These are phyloP conservation scores for Eolophus roseicapilla DNA, from an alignment of 2,113 vertebrate genomes.

Conservation along the genomic window DNA sequence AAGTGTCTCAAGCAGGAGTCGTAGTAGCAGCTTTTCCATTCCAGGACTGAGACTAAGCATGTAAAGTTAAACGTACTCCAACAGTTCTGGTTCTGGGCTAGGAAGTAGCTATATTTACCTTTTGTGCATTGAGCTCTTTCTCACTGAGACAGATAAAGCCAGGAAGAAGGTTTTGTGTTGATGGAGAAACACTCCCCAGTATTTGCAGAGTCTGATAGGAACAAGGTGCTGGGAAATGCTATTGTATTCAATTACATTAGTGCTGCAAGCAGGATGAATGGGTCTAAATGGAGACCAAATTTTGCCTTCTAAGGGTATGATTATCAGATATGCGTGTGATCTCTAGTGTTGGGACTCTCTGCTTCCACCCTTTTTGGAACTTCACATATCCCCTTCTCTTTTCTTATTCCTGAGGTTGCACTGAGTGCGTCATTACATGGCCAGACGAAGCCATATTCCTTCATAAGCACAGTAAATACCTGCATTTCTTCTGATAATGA, in stretches of 20 bases:
- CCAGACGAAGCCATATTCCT: not conserved
- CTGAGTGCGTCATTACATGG: rapidly evolving
- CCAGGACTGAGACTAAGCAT: not conserved
- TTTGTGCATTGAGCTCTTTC: not conserved
- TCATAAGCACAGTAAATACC: not conserved
- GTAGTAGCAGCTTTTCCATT: not conserved
- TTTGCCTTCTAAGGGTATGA: not conserved
- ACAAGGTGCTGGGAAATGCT: not conserved
- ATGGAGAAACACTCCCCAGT: not conserved
- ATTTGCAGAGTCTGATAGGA: not conserved
- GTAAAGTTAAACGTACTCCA: not conserved
- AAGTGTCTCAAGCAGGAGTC: not conserved
- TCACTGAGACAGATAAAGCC: not conserved
- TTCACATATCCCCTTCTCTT: not conserved
- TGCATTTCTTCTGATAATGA: not conserved
- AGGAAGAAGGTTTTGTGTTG: not conserved
- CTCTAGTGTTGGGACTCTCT: not conserved
- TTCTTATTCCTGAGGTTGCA: not conserved
- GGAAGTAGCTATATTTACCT: not conserved
- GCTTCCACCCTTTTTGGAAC: not conserved
- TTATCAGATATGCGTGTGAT: no score
- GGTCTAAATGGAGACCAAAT: not conserved
- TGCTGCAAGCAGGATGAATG: not conserved
- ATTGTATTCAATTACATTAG: rapidly evolving
- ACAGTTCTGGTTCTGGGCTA: not conserved